Percentiles rank a stretch among this genome's conserved stretches.
Evolutionary conservation across 2,797 vertebrate species (phyloP).

Genomic region (Salarias fasciatus): DNA sequence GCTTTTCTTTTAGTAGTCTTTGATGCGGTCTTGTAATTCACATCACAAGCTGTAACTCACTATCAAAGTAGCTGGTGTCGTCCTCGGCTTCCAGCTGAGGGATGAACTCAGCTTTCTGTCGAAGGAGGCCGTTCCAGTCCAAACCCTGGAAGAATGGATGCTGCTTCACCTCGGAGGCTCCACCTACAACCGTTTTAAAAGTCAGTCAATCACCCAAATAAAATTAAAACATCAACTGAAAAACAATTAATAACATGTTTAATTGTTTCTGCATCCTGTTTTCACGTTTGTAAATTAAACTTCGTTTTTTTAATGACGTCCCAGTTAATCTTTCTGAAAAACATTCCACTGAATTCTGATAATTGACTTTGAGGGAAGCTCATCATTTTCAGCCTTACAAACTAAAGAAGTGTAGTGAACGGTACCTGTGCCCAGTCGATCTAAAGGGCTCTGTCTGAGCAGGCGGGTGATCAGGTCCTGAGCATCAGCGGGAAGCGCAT

Average conservation of each 20-base stretch:
- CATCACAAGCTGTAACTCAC: constrained; percentile 75
- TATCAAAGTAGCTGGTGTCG: constrained; percentile 98
- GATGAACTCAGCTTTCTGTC: constrained; percentile 97
- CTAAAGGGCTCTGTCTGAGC: constrained; percentile 91
- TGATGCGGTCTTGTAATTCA: not conserved
- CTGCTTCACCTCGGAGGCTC: constrained; percentile 92
- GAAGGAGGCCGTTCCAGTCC: constrained; percentile 96
- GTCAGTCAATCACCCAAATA: no score
- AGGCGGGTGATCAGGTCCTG: constrained; percentile 92
- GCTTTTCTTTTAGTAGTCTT: no score
- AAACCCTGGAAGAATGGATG: constrained; percentile 91
- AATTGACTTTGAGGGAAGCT: no score
- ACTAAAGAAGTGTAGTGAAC: no score
- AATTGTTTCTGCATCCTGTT: no score
- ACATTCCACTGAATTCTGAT: no score
- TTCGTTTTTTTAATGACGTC: no score
- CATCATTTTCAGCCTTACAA: not conserved
- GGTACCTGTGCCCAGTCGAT: constrained; percentile 93
- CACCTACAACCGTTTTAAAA: constrained; percentile 78
- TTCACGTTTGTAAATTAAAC: no score
- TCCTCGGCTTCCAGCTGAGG: constrained; percentile 96
- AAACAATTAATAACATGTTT: no score
- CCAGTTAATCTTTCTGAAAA: not conserved
- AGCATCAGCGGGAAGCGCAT: constrained; percentile 89
- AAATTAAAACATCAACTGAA: not conserved